A percentile compares a stretch with the other conserved stretches of the same genome.
phyloP scores from a whole-genome alignment of 2,888 invertebrate genomes.

The Melinopterus prodromus region DNA sequence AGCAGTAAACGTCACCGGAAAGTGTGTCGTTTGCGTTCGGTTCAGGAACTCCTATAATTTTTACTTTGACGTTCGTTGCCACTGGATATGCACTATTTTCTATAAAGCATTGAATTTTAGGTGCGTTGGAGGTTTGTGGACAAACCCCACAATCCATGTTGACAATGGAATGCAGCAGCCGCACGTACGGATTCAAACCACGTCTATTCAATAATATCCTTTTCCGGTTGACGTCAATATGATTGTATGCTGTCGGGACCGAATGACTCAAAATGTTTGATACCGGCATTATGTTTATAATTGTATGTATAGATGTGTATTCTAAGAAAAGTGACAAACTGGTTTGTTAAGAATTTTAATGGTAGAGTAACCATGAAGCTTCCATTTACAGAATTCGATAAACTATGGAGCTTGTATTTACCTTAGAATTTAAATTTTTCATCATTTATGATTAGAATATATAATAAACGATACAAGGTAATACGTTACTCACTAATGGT shows the following conservation, averaged over 20 bases:
- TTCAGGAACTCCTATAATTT: background rate
- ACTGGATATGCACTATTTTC: background rate
- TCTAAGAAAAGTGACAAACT: background rate
- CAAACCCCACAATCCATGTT: background rate
- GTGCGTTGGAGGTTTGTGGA: background rate
- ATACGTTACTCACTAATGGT: too few species aligned
- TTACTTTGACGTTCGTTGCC: background rate
- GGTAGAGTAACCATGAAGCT: too few species aligned
- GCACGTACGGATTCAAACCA: background rate
- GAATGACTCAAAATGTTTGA: background rate
- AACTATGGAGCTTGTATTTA: too few species aligned
- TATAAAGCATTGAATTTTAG: background rate
- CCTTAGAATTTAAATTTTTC: too few species aligned
- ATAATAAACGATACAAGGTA: too few species aligned
- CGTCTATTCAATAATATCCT: constrained; percentile 4
- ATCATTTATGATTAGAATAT: too few species aligned
- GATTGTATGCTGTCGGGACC: background rate
- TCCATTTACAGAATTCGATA: too few species aligned
- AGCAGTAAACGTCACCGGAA: background rate
- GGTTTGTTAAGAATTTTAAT: too few species aligned
- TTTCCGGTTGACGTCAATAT: background rate
- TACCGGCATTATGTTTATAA: background rate
- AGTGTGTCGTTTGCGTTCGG: background rate
- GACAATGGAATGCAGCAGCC: background rate
- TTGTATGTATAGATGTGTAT: background rate